Conservation (phyloP, 2,888 invertebrate species). For the Monochamus alternatus region DNA sequence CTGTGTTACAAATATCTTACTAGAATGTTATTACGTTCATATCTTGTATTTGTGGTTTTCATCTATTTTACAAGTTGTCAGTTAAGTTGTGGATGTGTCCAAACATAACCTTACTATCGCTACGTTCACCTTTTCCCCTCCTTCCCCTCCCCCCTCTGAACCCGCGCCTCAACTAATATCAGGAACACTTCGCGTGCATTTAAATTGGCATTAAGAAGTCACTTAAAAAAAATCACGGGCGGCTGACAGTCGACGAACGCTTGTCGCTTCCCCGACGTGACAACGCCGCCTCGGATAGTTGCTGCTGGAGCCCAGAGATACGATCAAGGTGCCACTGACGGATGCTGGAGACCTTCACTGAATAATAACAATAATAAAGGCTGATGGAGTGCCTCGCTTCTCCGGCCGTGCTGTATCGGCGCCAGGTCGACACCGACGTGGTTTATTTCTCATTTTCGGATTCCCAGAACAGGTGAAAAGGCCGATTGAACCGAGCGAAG, state of each 20-base stretch:
- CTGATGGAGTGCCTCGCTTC: conserved; percentile 14
- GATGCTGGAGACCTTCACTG: conserved; percentile 42
- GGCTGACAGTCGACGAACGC: neutral
- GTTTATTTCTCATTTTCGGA: conserved; percentile 25
- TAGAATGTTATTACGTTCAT: no score
- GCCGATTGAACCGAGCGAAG: conserved; percentile 15
- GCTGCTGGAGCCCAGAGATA: conserved; percentile 21
- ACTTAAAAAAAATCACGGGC: neutral
- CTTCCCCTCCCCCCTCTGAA: no score
- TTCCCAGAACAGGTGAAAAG: conserved; percentile 27
- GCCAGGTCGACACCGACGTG: conserved; percentile 35
- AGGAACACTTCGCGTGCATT: no score
- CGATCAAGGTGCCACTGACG: conserved; percentile 37
- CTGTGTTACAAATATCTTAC: no score
- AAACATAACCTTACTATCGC: no score
- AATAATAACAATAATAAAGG: conserved; percentile 35
- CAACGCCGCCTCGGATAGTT: conserved; percentile 14
- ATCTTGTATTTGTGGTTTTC: no score
- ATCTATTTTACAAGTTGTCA: no score
- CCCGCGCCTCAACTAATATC: no score
- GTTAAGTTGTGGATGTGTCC: no score
- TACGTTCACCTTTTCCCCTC: no score
- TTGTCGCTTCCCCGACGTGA: conserved; percentile 7
- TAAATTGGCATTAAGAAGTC: no score
- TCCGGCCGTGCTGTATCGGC: conserved; percentile 33